Evolutionary conservation across 2,113 vertebrate species (phyloP), one percentile per base, ranked within the genome.

Genomic region (Callithrix jacchus): DNA sequence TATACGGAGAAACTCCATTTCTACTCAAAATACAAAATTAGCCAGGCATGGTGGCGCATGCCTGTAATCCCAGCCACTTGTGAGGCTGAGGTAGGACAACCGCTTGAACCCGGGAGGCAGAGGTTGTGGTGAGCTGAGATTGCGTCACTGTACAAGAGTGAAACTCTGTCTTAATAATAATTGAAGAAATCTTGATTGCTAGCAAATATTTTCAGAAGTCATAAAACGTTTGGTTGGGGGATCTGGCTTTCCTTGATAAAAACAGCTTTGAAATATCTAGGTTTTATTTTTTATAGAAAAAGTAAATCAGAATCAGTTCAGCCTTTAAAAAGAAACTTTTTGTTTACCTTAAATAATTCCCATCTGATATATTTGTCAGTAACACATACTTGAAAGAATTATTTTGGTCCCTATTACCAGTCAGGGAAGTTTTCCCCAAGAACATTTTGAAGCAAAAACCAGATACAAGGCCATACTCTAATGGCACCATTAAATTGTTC

Each of bases 391-490:
- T 84, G 85, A 73, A 93, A 91, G 68, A 94, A 73, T 89, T 84
- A 64, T 88, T 93, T 89, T 87, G 35, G 89, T 96, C 52, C 56
- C 56, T 82, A 35, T 82, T 91, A 93, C 61, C 76, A 94, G n/a
- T 58, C 71, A 32, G 32, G 45, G 81, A 93, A 95, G 71, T 82
- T 97, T 97, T 96, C 92, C 80, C 92, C 35, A 64, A 96, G 93
- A 97, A 97, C 68, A 68, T 94, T 97, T 90, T 90, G 95, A 94
- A 97, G 68, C 85, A 93, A 96, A 96, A 97, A 74, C 58, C 87
- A 89, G 81, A 94, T 21, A 86, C 58, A 93, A 92, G 96, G 96
- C 94, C 73, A 13, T 47, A 87, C 70, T 97, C 68, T 92, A 95
- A 97, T 56, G 37, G 92, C 30, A 6, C 90, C 61, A 84, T 89